Evolutionary conservation across 92 coral and sea anemone genomes (phyloP), one percentile per base, ranked within the genome.

Genomic region (Zoanthus gigantus): DNA sequence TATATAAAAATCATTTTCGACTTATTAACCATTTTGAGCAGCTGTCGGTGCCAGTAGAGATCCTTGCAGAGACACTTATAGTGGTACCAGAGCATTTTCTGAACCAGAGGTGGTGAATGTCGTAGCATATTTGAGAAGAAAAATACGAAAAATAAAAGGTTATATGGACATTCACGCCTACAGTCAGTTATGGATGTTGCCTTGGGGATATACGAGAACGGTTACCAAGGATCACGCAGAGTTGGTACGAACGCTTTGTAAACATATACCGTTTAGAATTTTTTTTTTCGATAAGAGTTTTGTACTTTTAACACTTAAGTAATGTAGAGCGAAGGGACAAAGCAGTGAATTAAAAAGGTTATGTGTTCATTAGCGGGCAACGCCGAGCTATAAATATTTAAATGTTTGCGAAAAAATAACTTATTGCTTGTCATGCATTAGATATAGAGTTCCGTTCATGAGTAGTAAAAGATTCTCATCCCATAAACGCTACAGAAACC

Each of bases 131-230:
- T 71, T 95, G 69, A 72, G 78, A 48, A 79, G 84, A 5, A 71
- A 65, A 46, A 69, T 76, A 12, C 74, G 63, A 10, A 61, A 56
- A 77, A 83, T 91, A 14, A 87, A 87, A 4, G 98, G 96, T 2
- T 95, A 93, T 78, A 95, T 95, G 94, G 98, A 95, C 63, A 72
- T 95, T 18, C 98, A 95, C 34, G 94, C 98, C 14, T 95, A 91
- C 89, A 85, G 96, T 32, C 98, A 95, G 52, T 89, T 95, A 8
- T 95, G 98, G 98, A 91, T 95, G 96, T 73, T 90, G 10, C 98
- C 98, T 13, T 95, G 98, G 98, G 96, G 96, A 2, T 92, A 90
- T 81, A 90, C 90, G 0, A 65, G 29, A 9, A 4, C 17, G 0
- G 86, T 45, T 57, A 58, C 93, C 7, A 67, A 32, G 0, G 95